Evolutionary conservation across 2,113 vertebrate species (phyloP).

Genomic region (Larimichthys crocea): DNA sequence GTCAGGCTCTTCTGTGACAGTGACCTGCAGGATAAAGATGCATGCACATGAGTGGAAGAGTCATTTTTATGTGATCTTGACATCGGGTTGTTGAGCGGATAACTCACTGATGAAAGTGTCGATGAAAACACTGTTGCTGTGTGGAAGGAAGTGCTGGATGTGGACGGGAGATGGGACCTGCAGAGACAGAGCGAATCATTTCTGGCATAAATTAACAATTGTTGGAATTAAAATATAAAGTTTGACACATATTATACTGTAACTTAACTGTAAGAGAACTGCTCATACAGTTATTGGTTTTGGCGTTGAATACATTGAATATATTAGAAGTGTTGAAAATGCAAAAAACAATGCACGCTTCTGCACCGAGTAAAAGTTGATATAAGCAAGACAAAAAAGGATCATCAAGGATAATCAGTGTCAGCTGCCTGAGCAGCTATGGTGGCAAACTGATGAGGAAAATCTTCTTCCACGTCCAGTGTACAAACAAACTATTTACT

Average conservation of each 20-base stretch:
- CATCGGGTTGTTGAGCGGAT: not conserved
- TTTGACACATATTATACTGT: not conserved
- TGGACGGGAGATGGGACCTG: slow-evolving; percentile 52
- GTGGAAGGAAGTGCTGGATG: slow-evolving; percentile 63
- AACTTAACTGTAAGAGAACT: not conserved
- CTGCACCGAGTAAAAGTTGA: too few species aligned
- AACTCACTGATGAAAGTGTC: slow-evolving; percentile 63
- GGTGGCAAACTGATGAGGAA: too few species aligned
- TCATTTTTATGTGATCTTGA: not conserved
- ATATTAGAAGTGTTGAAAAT: not conserved
- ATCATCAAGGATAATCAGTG: too few species aligned
- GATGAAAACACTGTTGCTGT: slow-evolving; percentile 50
- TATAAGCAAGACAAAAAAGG: too few species aligned
- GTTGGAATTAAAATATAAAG: not conserved
- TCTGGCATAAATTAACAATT: not conserved
- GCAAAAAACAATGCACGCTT: too few species aligned
- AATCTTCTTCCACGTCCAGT: too few species aligned
- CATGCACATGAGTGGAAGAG: not conserved
- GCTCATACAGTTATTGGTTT: not conserved
- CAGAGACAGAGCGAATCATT: not conserved
- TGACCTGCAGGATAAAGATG: slow-evolving; percentile 83
- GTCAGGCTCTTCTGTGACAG: slow-evolving; percentile 91
- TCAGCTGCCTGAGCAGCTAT: too few species aligned
- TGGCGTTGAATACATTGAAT: not conserved
- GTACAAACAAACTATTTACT: too few species aligned